A percentile compares a stretch with the other conserved stretches of the same genome.
Evolutionary conservation across 1,140 invertebrate species (phyloP).

Genomic region (Drosophila ambigua): DNA sequence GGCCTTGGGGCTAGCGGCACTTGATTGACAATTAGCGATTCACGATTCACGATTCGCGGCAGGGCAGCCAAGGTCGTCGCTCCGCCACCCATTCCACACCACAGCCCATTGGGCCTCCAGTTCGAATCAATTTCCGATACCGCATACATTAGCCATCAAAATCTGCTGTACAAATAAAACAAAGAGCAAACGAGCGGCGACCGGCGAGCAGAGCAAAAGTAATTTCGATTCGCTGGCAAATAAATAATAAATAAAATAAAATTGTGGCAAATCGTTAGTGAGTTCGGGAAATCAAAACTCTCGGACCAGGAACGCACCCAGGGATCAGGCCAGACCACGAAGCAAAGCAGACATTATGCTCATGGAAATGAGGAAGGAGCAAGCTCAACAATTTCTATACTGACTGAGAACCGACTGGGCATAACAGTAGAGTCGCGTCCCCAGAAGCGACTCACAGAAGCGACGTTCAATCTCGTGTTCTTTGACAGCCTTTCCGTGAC

Average conservation of each 20-base stretch:
- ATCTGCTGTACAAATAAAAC: conserved; percentile 42
- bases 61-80: background rate
- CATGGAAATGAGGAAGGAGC: no score
- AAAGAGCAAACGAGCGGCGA: conserved; percentile 13
- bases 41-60: background rate
- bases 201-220: conserved; percentile 41
- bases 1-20: conserved; percentile 36
- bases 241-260: conserved; percentile 62
- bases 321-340: background rate
- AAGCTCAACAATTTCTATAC: no score
- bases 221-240: conserved; percentile 59
- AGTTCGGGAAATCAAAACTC: conserved; percentile 46
- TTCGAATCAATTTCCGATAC: conserved; percentile 61
- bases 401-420: no score
- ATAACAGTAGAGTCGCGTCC: no score
- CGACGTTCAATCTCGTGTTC: no score
- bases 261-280: conserved; percentile 64
- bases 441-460: no score
- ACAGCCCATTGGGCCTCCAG: background rate
- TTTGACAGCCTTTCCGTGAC: no score
- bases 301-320: background rate
- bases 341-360: no score
- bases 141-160: conserved; percentile 79
- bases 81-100: conserved; percentile 4
- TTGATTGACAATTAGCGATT: conserved; percentile 40